Percentiles rank a stretch among this genome's conserved stretches.
Conservation (phyloP, 2,113 vertebrate species). For the Siphamia tubifer region DNA sequence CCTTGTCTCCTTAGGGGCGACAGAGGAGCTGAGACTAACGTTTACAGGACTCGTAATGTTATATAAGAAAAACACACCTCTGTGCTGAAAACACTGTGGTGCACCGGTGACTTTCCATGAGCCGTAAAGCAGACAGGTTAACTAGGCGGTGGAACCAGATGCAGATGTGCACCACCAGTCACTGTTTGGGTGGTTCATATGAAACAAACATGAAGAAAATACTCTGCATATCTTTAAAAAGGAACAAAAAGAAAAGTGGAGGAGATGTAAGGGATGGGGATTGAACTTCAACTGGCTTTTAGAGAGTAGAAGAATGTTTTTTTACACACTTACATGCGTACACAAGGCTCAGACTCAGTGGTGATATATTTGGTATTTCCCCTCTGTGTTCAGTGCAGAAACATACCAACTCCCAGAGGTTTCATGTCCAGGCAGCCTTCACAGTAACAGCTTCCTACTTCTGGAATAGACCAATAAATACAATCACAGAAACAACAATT, state of each 20-base stretch:
- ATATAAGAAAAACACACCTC: slow-evolving; percentile 46
- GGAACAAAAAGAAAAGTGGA: background rate
- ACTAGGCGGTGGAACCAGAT: slow-evolving; percentile 43
- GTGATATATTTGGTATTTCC: slow-evolving; percentile 11
- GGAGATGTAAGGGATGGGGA: background rate
- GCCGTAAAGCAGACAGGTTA: slow-evolving; percentile 17
- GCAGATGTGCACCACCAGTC: slow-evolving; percentile 27
- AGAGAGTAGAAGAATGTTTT: background rate
- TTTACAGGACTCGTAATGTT: slow-evolving; percentile 45
- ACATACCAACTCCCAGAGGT: background rate
- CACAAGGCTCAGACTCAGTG: background rate
- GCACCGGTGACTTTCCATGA: slow-evolving; percentile 26
- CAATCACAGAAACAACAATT: too few relatives aligned
- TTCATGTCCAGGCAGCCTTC: slow-evolving; percentile 1
- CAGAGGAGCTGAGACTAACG: background rate
- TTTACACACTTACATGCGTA: background rate
- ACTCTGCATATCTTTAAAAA: background rate
- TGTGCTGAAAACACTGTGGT: slow-evolving; percentile 27
- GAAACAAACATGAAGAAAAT: background rate
- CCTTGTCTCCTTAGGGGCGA: background rate
- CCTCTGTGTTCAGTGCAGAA: background rate
- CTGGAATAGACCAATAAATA: too few relatives aligned
- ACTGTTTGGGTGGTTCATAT: background rate
- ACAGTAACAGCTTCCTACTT: too few relatives aligned
- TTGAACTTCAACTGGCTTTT: background rate